These are phyloP conservation scores for Amblyjoppa proteus DNA, from an alignment of 2,888 invertebrate genomes.

Conservation along the genomic window DNA sequence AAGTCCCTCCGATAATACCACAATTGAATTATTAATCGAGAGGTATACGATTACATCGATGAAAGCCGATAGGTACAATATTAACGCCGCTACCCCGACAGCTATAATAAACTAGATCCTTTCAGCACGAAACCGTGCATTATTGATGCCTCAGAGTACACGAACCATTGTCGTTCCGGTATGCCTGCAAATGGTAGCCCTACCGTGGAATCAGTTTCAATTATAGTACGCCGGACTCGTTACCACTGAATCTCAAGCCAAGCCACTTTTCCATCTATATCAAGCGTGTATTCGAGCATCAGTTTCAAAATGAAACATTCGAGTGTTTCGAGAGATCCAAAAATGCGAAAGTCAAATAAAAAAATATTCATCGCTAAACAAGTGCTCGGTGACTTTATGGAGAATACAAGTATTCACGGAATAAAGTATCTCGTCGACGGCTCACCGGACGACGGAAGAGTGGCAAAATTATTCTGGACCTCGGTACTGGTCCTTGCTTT, in stretches of 20 bases:
- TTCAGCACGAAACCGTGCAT: conserved; percentile 7
- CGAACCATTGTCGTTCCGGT: background rate
- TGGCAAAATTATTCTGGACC: conserved; percentile 33
- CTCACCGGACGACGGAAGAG: background rate
- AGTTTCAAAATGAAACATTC: background rate
- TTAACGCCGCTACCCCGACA: background rate
- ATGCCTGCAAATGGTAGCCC: background rate
- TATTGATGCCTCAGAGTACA: background rate
- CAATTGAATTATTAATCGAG: background rate
- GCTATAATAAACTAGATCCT: conserved; percentile 14
- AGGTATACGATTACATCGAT: background rate
- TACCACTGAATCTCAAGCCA: background rate
- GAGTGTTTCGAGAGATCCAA: background rate
- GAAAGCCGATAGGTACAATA: background rate
- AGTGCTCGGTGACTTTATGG: conserved; percentile 31
- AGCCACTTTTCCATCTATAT: background rate
- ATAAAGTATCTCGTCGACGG: conserved; percentile 36
- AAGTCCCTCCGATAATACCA: background rate
- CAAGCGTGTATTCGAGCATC: background rate
- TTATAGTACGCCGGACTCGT: background rate
- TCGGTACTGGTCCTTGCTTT: conserved; percentile 10
- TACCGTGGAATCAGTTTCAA: background rate
- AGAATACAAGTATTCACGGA: conserved; percentile 45
- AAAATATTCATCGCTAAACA: background rate
- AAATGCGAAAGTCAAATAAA: background rate